These are phyloP conservation scores for Psilopogon haemacephalus DNA, from an alignment of 2,113 vertebrate species.

Conservation along the genomic window DNA sequence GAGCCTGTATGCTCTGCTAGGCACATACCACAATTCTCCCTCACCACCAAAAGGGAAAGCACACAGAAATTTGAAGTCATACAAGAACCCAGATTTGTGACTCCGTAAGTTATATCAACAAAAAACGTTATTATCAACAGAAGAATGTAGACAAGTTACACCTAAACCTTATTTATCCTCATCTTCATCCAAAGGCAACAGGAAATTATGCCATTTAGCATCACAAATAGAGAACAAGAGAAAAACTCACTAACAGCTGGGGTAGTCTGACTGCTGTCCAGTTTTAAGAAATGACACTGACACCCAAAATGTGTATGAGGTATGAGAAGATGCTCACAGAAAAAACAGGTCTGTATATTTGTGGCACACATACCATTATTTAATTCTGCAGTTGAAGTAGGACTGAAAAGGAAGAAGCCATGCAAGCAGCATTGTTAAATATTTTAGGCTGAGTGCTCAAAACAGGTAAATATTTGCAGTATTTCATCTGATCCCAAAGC, in stretches of 20 bases:
- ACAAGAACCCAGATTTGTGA: background rate
- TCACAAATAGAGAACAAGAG: background rate
- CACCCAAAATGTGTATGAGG: background rate
- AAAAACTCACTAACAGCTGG: rapidly evolving
- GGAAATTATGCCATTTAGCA: background rate
- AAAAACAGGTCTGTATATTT: background rate
- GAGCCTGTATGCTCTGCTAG: background rate
- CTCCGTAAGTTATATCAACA: background rate
- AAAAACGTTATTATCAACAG: background rate
- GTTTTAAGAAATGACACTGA: background rate
- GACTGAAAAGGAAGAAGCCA: background rate
- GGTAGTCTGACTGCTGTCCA: background rate
- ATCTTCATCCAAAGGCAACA: background rate
- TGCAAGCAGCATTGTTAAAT: background rate
- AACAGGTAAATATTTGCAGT: background rate
- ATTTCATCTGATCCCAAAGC: background rate
- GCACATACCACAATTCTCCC: background rate
- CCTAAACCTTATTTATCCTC: background rate
- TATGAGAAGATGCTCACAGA: background rate
- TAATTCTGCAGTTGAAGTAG: background rate
- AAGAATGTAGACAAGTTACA: background rate
- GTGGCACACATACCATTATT: background rate
- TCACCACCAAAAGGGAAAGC: background rate
- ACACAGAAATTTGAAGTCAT: background rate
- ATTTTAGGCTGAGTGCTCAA: background rate